phyloP scores from a whole-genome alignment of 2,888 invertebrate species.

The Torymus tubicola region DNA sequence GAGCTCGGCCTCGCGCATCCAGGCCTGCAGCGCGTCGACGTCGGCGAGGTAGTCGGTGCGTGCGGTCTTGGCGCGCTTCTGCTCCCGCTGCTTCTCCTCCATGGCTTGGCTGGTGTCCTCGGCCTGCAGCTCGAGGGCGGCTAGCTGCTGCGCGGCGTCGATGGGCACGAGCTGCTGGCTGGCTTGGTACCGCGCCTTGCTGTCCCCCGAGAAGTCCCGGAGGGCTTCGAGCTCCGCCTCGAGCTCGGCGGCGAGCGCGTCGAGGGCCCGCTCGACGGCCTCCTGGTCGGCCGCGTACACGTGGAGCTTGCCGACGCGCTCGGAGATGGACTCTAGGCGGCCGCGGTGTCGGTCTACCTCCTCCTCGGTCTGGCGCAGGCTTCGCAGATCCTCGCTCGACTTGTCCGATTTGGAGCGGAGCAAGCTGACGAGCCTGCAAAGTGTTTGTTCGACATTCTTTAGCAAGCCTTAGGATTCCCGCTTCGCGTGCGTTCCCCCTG shows the following conservation, averaged over 20 bases:
- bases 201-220: conserved; percentile 72
- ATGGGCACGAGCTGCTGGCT: conserved; percentile 79
- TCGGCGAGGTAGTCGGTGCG: conserved; percentile 88
- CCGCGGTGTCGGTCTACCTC: conserved; percentile 84
- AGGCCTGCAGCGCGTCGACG: conserved; percentile 88
- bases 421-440: conserved; percentile 86
- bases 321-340: conserved; percentile 79
- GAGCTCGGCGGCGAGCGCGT: conserved; percentile 76
- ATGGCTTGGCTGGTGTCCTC: conserved; percentile 88
- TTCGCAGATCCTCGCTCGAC: conserved; percentile 85
- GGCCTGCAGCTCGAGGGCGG: conserved; percentile 87
- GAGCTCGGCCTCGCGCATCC: conserved; percentile 90
- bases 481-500: background rate
- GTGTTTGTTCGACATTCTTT: background rate
- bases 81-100: conserved; percentile 92
- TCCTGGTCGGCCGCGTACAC: conserved; percentile 87
- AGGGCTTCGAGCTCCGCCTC: conserved; percentile 68
- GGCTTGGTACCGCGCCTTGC: conserved; percentile 76
- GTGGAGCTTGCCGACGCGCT: conserved; percentile 78
- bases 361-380: conserved; percentile 85
- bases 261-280: conserved; percentile 80
- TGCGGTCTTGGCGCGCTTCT: conserved; percentile 89
- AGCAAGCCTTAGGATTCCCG: background rate
- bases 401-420: conserved; percentile 87
- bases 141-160: conserved; percentile 88